Percentiles rank a stretch among this genome's conserved stretches.
These are phyloP conservation scores for Takifugu ocellatus DNA, from an alignment of 2,797 vertebrate genomes.

Conservation along the genomic window DNA sequence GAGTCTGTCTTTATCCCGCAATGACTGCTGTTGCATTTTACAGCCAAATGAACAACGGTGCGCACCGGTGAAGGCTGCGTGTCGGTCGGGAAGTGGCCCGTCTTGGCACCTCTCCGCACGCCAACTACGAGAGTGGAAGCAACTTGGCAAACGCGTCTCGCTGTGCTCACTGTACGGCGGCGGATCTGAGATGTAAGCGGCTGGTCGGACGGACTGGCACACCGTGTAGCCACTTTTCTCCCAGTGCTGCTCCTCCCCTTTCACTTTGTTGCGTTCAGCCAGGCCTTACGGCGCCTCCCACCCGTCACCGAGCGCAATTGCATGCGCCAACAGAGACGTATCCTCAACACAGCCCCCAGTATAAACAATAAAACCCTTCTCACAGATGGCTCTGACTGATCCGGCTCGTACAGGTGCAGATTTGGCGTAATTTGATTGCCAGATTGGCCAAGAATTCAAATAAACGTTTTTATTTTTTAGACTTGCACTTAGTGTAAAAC, in stretches of 20 bases:
- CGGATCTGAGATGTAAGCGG: conserved; percentile 56
- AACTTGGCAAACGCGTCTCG: conserved; percentile 56
- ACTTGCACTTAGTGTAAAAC: background rate
- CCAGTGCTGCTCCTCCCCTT: conserved; percentile 76
- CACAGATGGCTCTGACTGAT: background rate
- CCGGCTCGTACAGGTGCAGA: background rate
- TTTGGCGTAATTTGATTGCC: background rate
- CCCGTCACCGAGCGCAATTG: conserved; percentile 27
- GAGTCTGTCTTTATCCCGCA: conserved; percentile 65
- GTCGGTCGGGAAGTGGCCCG: conserved; percentile 36
- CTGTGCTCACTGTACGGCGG: conserved; percentile 42
- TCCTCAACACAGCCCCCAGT: background rate
- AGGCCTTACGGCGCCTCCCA: conserved; percentile 67
- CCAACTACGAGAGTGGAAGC: conserved; percentile 42
- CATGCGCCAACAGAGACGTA: conserved; percentile 18
- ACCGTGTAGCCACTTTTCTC: conserved; percentile 79
- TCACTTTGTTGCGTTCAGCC: conserved; percentile 38
- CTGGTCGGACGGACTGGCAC: conserved; percentile 64
- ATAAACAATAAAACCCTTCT: background rate
- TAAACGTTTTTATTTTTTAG: background rate
- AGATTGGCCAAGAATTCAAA: background rate
- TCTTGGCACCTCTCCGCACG: conserved; percentile 40
- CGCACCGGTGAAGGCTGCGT: conserved; percentile 25
- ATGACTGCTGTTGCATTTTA: conserved; percentile 61
- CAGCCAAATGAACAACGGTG: conserved; percentile 33